Base-by-base conservation (phyloP, 2,888 invertebrate species). In the Spialia ferax region DNA sequence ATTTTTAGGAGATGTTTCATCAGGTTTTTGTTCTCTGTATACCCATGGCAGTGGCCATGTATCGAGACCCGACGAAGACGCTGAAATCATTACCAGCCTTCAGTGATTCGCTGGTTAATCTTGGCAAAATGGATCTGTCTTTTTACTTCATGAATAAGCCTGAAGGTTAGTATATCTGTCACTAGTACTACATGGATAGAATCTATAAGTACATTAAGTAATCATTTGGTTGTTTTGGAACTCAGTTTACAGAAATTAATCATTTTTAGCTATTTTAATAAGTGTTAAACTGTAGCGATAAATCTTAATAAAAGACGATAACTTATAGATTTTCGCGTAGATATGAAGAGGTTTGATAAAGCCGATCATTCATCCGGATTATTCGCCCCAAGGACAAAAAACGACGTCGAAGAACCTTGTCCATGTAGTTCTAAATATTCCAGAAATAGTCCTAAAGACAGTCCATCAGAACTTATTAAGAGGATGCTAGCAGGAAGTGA, bases 71-170 rank as follows among this genome's bases (percentile, higher is more conserved):
- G 13, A 70, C 71, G 15, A 88, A 82, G 70, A 66, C 75, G 1
- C 69, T 79, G 20, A 84, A 79, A 63, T 71, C 85, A 0, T 69
- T 84, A 45, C 90, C 91, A 0, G 78, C 84, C 5, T 86, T 92
- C 65, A 83, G 86, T 64, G 85, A 87, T 71, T 93, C 93, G 10
- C 76, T 93, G 8, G 86, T 93, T 38, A 93, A 93, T 71, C 82
- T 93, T 20, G 93, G 93, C 26, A 92, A 91, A 79, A 89, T 93
- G 86, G 93, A 93, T 59, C 80, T 93, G 23, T 80, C 91, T 3
- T 85, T 93, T 68, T 82, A 91, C 74, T 78, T 93, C 63, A 85
- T 86, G 69, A 76, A 83, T 20, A 86, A 85, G 71, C 77, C 76
- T n/a, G 78, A 78, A 73, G 89, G 90, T 89, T 79, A 78, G 59